phyloP scores from a whole-genome alignment of 2,113 vertebrate genomes.

The Malurus alboscapulatus region DNA sequence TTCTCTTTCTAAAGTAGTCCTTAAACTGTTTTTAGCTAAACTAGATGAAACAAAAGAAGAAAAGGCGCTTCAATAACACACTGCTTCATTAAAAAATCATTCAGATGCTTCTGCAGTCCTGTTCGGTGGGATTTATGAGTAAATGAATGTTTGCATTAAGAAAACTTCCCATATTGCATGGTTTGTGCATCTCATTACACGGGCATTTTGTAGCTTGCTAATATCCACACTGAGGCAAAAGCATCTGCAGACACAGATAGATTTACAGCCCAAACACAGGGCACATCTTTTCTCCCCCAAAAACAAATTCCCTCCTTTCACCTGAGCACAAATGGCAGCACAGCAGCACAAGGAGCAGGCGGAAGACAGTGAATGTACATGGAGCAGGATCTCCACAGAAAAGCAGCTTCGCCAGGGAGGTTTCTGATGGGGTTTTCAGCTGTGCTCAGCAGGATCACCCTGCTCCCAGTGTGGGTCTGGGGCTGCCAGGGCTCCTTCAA shows the following conservation, averaged over 20 bases:
- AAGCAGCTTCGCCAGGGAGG: background rate
- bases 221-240: background rate
- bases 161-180: background rate
- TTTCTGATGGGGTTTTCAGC: background rate
- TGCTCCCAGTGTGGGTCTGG: background rate
- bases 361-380: accelerated
- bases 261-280: background rate
- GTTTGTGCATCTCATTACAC: background rate
- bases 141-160: background rate
- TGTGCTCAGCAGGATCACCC: background rate
- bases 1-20: background rate
- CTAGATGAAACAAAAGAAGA: background rate
- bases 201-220: background rate
- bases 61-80: background rate
- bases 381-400: background rate
- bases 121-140: background rate
- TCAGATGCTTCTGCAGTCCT: background rate
- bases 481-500: background rate
- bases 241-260: background rate
- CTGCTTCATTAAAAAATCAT: background rate
- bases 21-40: background rate
- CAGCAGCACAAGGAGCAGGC: background rate
- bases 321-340: background rate
- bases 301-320: background rate
- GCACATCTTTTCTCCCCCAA: background rate